Base-by-base conservation (phyloP, 2,888 invertebrate species). In the Drosophila helvetica region DNA sequence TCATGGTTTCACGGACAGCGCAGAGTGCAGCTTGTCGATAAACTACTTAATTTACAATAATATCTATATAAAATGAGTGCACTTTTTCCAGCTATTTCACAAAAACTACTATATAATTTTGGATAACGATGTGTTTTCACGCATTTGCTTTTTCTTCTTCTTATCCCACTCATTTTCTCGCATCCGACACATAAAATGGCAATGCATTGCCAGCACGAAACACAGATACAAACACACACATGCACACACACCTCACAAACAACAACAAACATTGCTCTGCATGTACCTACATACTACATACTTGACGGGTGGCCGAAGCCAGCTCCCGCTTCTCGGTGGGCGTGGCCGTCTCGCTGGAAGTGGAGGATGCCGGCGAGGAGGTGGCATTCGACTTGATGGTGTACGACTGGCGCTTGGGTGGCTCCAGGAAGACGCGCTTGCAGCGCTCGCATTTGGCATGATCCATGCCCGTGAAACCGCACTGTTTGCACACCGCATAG, bases 371-470 rank as follows among this genome's bases (percentile, higher is more conserved):
- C 5, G 73, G 57, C 33, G 74, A 58, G 12, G 65, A 54, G 0
- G 75, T 52, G 48, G 66, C 80, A 48, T 60, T 66, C 3, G 79
- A 74, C 57, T 91, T 91, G n/a, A 83, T 80, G 3, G 77, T 51
- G 42, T 83, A 83, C 18, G 84, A 79, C 25, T 77, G 83, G 27
- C 92, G 91, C 92, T 96, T 96, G 33, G 96, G 95, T 85, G 95
- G 95, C 71, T 95, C 95, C 1, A 95, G 94, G 80, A 96, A 94
- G 88, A 95, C 94, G 84, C 95, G 93, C 90, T 94, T 94, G 92
- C 96, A 96, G 78, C 94, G 92, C 91, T 95, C 94, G 92, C 98
- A 98, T 71, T 94, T 94, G 80, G 94, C 95, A 90, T 97, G 96
- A 91, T 97, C 95, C 81, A 94, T 93, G 57, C 96, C 96, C 51